phyloP scores from a whole-genome alignment of 2,888 invertebrate species.

The Idaea biselata region DNA sequence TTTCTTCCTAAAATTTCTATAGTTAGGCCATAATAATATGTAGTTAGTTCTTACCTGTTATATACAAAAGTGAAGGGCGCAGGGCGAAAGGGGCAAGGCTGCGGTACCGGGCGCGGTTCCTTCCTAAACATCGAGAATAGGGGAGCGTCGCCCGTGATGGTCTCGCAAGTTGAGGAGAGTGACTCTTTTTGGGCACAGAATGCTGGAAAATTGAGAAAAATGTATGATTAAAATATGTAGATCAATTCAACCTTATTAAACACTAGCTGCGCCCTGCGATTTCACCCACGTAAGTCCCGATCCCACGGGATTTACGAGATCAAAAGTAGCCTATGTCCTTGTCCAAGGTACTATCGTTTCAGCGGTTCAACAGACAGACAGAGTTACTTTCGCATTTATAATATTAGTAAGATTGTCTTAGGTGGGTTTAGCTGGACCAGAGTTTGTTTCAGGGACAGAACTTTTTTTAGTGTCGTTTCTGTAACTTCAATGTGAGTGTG shows the following conservation, averaged over 20 bases:
- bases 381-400: no score
- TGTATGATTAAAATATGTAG: background rate
- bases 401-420: no score
- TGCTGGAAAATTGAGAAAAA: constrained; percentile 59
- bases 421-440: no score
- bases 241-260: background rate
- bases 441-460: no score
- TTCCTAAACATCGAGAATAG: constrained; percentile 88
- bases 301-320: no score
- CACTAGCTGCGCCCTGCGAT: no score
- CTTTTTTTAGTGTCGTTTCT: no score
- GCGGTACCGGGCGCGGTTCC: constrained; percentile 84
- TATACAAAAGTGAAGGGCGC: constrained; percentile 92
- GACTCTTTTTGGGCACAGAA: constrained; percentile 81
- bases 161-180: constrained; percentile 83
- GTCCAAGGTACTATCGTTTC: no score
- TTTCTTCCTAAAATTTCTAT: constrained; percentile 86
- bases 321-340: no score
- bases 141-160: constrained; percentile 86
- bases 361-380: no score
- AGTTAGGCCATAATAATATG: background rate
- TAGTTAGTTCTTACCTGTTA: constrained; percentile 66
- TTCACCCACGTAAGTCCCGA: no score
- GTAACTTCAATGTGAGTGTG: no score
- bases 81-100: constrained; percentile 89